Conservation (phyloP, 1,140 invertebrate genomes). For the Leptonema lineaticorne region DNA sequence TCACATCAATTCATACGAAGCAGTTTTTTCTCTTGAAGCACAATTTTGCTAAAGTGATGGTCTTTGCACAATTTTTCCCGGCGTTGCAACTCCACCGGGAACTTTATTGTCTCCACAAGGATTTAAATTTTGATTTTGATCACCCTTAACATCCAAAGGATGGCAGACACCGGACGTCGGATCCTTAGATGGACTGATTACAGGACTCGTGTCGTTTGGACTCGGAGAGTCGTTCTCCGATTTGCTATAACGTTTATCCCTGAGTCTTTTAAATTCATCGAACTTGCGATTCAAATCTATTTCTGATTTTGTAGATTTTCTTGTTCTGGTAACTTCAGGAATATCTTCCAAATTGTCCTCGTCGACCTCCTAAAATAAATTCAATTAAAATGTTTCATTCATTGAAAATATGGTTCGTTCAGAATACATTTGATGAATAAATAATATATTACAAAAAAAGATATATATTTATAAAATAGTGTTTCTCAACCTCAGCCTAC, state of each 20-base stretch:
- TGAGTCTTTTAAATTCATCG: slow-evolving; percentile 45
- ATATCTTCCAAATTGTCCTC: slow-evolving; percentile 57
- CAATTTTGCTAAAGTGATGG: slow-evolving; percentile 37
- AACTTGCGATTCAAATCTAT: slow-evolving; percentile 52
- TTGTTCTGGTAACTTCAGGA: slow-evolving; percentile 43
- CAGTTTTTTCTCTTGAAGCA: neutral
- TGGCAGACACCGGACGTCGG: slow-evolving; percentile 29
- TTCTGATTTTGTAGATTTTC: slow-evolving; percentile 44
- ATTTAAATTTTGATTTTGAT: slow-evolving; percentile 21
- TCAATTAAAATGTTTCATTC: neutral
- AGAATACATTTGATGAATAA: neutral
- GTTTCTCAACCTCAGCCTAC: too few relatives aligned
- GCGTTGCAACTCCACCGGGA: slow-evolving; percentile 16
- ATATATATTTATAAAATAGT: too few relatives aligned
- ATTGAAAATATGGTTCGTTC: neutral
- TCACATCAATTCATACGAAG: neutral
- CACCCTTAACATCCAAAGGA: slow-evolving; percentile 23
- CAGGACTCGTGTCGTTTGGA: slow-evolving; percentile 28
- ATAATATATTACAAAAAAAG: too few relatives aligned
- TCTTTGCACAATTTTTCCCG: slow-evolving; percentile 33
- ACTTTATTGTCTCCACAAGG: slow-evolving; percentile 22
- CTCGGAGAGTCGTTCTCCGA: slow-evolving; percentile 41
- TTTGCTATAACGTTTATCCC: slow-evolving; percentile 34
- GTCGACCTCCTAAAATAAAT: slow-evolving; percentile 60
- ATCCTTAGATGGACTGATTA: slow-evolving; percentile 27